These are phyloP conservation scores for Athene cunicularia DNA, from an alignment of 2,113 vertebrate species.

Conservation along the genomic window DNA sequence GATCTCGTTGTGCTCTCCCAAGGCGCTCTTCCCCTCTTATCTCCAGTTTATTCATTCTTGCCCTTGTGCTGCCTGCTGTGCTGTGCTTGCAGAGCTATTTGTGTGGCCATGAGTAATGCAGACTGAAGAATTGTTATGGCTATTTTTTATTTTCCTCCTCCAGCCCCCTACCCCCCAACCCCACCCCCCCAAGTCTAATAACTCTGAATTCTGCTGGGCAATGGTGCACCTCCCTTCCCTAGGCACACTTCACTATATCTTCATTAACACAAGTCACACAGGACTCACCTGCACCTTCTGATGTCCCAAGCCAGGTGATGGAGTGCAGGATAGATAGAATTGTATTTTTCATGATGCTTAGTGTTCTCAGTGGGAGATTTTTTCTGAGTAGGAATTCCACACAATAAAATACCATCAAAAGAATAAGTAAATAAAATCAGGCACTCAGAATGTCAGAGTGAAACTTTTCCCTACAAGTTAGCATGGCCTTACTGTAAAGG, in stretches of 20 bases:
- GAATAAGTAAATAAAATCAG: not conserved
- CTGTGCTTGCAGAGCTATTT: not conserved
- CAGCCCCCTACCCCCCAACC: no score
- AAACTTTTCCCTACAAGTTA: not conserved
- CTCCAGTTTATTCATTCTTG: not conserved
- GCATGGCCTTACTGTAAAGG: not conserved
- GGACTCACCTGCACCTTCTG: not conserved
- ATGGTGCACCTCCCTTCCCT: not conserved
- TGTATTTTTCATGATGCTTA: not conserved
- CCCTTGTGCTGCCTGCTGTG: not conserved
- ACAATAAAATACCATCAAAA: not conserved
- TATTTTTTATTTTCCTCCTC: not conserved
- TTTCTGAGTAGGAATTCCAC: not conserved
- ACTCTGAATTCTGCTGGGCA: not conserved
- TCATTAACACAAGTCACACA: not conserved
- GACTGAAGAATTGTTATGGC: not conserved
- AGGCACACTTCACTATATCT: not conserved
- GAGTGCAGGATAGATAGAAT: not conserved
- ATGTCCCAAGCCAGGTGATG: not conserved
- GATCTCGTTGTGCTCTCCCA: not conserved
- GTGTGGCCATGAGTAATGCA: not conserved
- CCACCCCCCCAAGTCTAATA: not conserved
- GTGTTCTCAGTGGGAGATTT: not conserved
- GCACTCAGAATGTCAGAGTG: not conserved
- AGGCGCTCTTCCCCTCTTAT: not conserved